Evolutionary conservation across 2,797 vertebrate species (phyloP).

Genomic region (Meda fulgida): DNA sequence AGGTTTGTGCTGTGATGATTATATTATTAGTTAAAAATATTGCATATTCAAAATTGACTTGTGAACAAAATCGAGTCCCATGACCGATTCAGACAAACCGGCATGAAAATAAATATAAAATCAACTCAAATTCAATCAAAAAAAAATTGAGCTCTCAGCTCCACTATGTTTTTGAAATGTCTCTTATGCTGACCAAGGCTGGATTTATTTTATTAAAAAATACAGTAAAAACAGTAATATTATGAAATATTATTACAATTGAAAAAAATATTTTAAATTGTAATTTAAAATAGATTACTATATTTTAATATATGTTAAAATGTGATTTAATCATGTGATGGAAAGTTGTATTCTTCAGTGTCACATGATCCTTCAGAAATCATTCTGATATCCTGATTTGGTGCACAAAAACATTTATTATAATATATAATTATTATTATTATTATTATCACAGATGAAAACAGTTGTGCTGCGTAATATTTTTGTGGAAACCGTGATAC

Average conservation of each 20-base stretch:
- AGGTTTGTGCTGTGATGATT: conserved; percentile 79
- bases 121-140: background rate
- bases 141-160: background rate
- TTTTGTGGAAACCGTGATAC: no score
- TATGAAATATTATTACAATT: background rate
- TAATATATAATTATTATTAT: no score
- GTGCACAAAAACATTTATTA: no score
- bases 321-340: no score
- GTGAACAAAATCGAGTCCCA: background rate
- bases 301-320: no score
- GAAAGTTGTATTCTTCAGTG: background rate
- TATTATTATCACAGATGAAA: no score
- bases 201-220: background rate
- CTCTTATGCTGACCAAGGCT: background rate
- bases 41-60: background rate
- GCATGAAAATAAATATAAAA: background rate
- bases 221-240: background rate
- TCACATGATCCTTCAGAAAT: no score
- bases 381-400: no score
- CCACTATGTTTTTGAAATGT: background rate
- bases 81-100: background rate
- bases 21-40: background rate
- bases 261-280: background rate
- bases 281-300: no score
- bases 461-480: no score